Percentiles rank a stretch among this genome's conserved stretches.
phyloP scores from a whole-genome alignment of 2,113 vertebrate species.

The Crotalus tigris region DNA sequence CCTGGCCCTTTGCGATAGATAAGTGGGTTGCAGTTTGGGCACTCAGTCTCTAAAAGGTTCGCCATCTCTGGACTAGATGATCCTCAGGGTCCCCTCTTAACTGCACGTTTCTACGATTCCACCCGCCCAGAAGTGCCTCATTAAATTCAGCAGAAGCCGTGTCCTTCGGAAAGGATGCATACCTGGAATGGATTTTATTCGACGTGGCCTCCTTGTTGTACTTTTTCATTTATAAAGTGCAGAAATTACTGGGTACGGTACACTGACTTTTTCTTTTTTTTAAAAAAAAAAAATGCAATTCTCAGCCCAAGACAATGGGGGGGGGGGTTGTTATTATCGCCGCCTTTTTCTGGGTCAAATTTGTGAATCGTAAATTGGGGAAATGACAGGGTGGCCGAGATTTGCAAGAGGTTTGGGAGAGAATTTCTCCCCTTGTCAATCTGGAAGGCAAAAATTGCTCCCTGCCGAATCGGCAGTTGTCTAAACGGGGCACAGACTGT shows the following conservation, averaged over 20 bases:
- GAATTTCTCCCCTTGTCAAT: neutral
- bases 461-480: neutral
- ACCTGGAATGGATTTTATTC: neutral
- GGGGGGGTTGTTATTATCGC: neutral
- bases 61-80: neutral
- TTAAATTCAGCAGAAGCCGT: neutral
- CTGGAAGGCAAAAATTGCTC: neutral
- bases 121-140: neutral
- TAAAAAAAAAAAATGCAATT: neutral
- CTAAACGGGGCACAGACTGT: neutral
- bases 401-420: neutral
- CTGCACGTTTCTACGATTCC: neutral
- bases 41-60: no score
- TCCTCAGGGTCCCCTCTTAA: neutral
- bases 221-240: neutral
- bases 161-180: neutral
- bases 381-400: neutral
- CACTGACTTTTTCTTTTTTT: neutral
- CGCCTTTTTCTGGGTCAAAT: neutral
- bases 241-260: neutral
- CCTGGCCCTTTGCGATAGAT: no score
- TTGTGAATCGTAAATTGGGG: neutral
- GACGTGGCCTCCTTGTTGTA: neutral
- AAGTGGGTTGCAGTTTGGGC: no score
- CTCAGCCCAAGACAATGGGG: neutral